Base-by-base conservation (phyloP, 2,888 invertebrate genomes). In the Fragum sueziense region DNA sequence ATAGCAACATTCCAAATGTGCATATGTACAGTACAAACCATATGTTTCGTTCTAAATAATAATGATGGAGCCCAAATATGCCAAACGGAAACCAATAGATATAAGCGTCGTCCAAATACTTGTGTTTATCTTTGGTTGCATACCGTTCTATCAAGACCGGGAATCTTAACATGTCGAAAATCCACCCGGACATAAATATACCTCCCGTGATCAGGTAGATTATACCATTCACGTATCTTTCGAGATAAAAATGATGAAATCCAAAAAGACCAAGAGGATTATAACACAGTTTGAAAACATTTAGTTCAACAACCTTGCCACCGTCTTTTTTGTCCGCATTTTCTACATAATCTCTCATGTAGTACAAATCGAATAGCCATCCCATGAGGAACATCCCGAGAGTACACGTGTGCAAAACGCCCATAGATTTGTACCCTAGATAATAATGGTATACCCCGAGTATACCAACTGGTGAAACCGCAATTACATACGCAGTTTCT, bases 81-180 rank as follows among this genome's bases (percentile, higher is more conserved):
- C 84, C 85, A 20, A 84, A 54, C 37, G 84, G 82, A 2, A 81
- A 79, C 47, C 84, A 81, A 54, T 65, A 82, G 37, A 85, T 41
- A 57, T 85, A 85, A 0, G 85, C 85, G 57, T 85, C 85, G 70
- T 85, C 85, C 70, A 76, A 71, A 72, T 85, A 85, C 41, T 84
- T 85, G 20, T 84, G 81, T 68, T 82, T 70, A 59, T 82, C 81
- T 33, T 80, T 80, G 20, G 61, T 69, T 6, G n/a, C n/a, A 37
- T 84, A 84, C 9, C 84, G 73, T 51, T 84, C 79, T 33, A 79
- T 81, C 25, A 84, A 57, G 9, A 81, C 84, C 47, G 84, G 84
- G 33, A 84, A 76, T 59, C 84, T 59, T 0, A 84, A 61, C 71
- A 73, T 74, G 67, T 84, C 84, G 62, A 84, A 84, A n/a, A 84